Percentiles rank a stretch among this genome's conserved stretches.
These are phyloP conservation scores for Patiria miniata DNA, from an alignment of 35 echinoderm and acorn worm genomes.

Conservation along the genomic window DNA sequence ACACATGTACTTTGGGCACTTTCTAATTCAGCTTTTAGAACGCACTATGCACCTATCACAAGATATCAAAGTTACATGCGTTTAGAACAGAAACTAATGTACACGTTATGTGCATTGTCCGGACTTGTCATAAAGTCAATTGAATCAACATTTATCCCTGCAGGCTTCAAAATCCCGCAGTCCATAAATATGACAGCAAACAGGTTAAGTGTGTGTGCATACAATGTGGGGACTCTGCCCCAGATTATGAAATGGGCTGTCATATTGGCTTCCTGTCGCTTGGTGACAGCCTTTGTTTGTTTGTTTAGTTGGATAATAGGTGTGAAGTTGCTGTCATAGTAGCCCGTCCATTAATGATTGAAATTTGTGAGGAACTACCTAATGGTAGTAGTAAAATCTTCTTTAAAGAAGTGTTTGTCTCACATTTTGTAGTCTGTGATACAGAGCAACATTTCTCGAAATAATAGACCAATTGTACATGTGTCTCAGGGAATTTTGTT, in stretches of 20 bases:
- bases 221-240: not conserved
- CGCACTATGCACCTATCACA: too few species aligned
- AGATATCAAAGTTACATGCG: too few species aligned
- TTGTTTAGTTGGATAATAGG: not conserved
- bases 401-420: too few species aligned
- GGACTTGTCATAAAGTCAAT: too few species aligned
- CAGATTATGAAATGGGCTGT: not conserved
- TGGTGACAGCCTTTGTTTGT: not conserved
- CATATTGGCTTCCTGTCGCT: conserved; percentile 6
- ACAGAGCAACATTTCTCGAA: too few species aligned
- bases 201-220: not conserved
- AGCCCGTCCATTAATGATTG: not conserved
- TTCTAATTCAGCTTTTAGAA: too few species aligned
- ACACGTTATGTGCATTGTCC: too few species aligned
- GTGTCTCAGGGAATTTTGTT: too few species aligned
- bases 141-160: not conserved
- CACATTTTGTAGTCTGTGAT: too few species aligned
- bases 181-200: not conserved
- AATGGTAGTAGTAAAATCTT: not conserved
- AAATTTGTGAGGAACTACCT: not conserved
- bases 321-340: not conserved
- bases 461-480: too few species aligned
- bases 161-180: not conserved
- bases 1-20: too few species aligned
- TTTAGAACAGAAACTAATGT: too few species aligned